phyloP scores from a whole-genome alignment of 1,140 invertebrate species.

The Listronotus oregonensis region DNA sequence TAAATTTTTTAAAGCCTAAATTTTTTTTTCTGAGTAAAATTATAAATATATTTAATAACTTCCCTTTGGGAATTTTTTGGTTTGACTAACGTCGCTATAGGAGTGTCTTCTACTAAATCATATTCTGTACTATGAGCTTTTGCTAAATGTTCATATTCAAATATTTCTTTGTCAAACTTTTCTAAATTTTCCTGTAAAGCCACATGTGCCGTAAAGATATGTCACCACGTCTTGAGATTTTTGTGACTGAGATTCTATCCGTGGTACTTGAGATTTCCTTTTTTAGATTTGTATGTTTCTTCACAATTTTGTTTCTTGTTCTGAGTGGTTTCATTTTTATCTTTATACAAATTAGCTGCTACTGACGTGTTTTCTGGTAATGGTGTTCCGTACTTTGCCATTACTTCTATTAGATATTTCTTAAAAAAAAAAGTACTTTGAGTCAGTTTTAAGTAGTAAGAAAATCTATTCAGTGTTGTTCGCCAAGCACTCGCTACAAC shows the following conservation, averaged over 20 bases:
- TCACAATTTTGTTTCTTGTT: too few species aligned
- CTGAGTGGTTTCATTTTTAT: too few species aligned
- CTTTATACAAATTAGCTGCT: neutral
- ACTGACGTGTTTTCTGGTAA: neutral
- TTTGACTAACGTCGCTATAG: conserved; percentile 9
- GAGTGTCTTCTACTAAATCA: conserved; percentile 22
- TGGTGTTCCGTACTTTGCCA: conserved; percentile 34
- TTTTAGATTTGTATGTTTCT: too few species aligned
- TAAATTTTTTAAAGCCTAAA: neutral
- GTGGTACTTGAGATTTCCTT: too few species aligned
- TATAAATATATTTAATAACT: neutral
- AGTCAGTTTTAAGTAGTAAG: too few species aligned
- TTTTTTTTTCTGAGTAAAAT: neutral
- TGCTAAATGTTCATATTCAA: conserved; percentile 4
- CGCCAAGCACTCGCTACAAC: too few species aligned
- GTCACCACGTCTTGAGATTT: neutral
- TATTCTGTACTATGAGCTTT: conserved; percentile 14
- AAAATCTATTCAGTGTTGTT: too few species aligned
- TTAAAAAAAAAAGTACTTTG: conserved; percentile 27
- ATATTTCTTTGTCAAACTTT: conserved; percentile 32
- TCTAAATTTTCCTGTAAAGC: conserved; percentile 19
- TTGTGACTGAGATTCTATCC: neutral
- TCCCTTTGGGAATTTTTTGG: conserved; percentile 7
- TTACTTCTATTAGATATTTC: conserved; percentile 37
- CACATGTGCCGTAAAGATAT: conserved; percentile 15